These are phyloP conservation scores for Lasioglossum morio DNA, from an alignment of 2,888 invertebrate species.

Conservation along the genomic window DNA sequence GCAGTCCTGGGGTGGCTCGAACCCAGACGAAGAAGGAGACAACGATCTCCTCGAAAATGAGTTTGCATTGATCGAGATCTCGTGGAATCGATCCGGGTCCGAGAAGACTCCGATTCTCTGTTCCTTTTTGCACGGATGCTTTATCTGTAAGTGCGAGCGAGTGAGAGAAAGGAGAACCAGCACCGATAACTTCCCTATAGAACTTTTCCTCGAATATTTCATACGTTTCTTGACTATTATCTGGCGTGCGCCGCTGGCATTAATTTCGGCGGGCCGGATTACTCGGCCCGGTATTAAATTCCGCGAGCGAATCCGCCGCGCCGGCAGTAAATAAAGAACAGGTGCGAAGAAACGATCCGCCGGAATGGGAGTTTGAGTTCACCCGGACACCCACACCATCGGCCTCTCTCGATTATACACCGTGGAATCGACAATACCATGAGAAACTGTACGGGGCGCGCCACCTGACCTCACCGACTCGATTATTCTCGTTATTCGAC, in stretches of 20 bases:
- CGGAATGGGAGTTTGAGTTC: constrained; percentile 15
- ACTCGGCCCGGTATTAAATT: constrained; percentile 47
- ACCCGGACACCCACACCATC: background rate
- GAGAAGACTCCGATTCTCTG: constrained; percentile 28
- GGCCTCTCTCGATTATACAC: background rate
- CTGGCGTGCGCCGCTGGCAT: background rate
- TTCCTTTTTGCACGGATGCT: background rate
- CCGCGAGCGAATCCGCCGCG: constrained; percentile 27
- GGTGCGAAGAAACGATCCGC: constrained; percentile 18
- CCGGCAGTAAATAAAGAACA: constrained; percentile 7
- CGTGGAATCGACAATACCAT: background rate
- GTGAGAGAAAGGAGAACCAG: background rate
- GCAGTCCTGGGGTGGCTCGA: background rate
- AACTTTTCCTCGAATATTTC: constrained; percentile 8
- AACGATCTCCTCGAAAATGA: constrained; percentile 10
- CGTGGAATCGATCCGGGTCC: background rate
- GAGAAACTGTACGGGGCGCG: background rate
- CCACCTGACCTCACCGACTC: background rate
- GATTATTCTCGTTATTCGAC: constrained; percentile 1
- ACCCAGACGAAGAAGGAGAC: background rate
- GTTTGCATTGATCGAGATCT: constrained; percentile 16
- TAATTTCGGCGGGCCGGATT: constrained; percentile 45
- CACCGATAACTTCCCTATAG: constrained; percentile 18
- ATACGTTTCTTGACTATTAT: constrained; percentile 21
- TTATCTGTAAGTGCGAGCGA: background rate